These are phyloP conservation scores for Papilio gigon DNA, from an alignment of 2,888 invertebrate genomes.

Conservation along the genomic window DNA sequence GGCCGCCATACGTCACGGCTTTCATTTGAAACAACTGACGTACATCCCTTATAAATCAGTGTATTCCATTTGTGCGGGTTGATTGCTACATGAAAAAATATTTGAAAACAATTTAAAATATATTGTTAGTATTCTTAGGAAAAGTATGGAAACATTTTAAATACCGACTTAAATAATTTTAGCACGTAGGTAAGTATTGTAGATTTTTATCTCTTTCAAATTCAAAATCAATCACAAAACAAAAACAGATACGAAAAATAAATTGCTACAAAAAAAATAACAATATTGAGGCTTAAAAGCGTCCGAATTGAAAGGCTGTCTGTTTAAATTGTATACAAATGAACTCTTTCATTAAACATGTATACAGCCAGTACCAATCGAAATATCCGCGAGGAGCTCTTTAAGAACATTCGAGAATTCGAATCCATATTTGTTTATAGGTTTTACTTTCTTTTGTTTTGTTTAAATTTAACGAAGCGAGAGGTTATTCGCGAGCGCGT, in stretches of 20 bases:
- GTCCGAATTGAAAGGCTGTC: not conserved
- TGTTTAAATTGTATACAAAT: conserved; percentile 18
- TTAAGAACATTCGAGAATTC: conserved; percentile 30
- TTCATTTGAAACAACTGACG: conserved; percentile 27
- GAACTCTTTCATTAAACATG: conserved; percentile 28
- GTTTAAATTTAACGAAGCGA: conserved; percentile 29
- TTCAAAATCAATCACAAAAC: too few species aligned
- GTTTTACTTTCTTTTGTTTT: conserved; percentile 37
- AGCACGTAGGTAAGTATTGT: too few species aligned
- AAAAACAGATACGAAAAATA: not conserved
- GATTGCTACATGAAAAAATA: conserved; percentile 1
- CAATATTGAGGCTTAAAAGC: conserved; percentile 6
- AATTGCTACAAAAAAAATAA: not conserved
- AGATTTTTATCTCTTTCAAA: too few species aligned
- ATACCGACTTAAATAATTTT: too few species aligned
- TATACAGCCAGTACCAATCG: conserved; percentile 25
- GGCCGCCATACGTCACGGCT: conserved; percentile 19
- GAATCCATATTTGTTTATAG: conserved; percentile 32
- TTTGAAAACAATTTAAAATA: conserved; percentile 1
- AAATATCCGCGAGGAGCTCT: conserved; percentile 4
- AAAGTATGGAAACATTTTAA: too few species aligned
- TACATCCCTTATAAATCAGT: conserved; percentile 21
- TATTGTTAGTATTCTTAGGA: not conserved
- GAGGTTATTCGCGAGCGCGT: conserved; percentile 27
- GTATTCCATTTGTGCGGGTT: conserved; percentile 13